Evolutionary conservation across 1,140 invertebrate genomes (phyloP), one percentile per base, ranked within the genome.

Genomic region (Ceratoteleas bidentatus): DNA sequence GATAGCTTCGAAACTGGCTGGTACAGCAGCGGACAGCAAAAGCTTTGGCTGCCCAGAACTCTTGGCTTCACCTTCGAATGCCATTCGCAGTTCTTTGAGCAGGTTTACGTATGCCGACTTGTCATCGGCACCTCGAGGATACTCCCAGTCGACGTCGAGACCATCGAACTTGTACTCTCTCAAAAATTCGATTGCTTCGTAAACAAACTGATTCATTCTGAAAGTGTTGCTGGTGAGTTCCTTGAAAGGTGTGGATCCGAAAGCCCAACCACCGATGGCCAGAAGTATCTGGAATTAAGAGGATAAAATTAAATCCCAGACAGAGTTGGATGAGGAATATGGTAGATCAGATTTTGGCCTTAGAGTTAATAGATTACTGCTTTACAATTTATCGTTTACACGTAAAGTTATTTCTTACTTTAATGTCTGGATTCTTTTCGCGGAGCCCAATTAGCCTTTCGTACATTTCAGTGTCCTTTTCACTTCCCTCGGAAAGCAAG

Each of bases 71-170:
- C 96, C 97, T 88, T 98, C 97, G 87, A 98, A 98, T 0, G 97
- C 97, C 11, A 97, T 90, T 33, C 97, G 93, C 0, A 98, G 90
- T 90, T 98, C 97, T 85, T 95, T 95, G 24, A 97, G 90, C 0
- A 98, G 92, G 87, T 95, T 96, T 0, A 82, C 72, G 85, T 96
- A 97, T 11, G 96, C 94, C 0, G 94, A 92, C 40, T 95, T 93
- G 86, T 99, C 97, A 84, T 98, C 97, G 5, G 95, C 94, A 13
- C 97, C 97, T 87, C 95, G 94, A 3, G 98, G 97, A 91, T 98
- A 98, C 91, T 99, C 97, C 98, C 98, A 99, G 87, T 99, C 97
- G 0, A 99, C 95, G 84, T 99, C 98, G n/a, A 98, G 90, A 6
- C 98, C 98, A 87, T 99, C 98, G 87, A 99, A 98, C 88, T 97